Evolutionary conservation across 2,113 vertebrate species (phyloP), one percentile per base, ranked within the genome.

Genomic region (Heloderma charlesbogerti): DNA sequence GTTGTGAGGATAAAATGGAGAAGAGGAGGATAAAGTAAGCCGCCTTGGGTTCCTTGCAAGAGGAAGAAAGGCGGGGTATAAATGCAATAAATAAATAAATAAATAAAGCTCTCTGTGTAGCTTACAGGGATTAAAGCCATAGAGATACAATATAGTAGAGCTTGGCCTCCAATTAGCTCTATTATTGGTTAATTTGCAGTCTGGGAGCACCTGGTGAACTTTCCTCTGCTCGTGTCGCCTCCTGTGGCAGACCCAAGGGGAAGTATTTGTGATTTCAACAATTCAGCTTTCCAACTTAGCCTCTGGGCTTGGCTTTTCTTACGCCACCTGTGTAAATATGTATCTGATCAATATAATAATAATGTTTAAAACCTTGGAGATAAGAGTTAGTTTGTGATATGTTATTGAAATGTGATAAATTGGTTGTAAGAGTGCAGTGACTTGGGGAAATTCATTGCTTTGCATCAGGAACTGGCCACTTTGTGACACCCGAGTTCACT

Each of bases 281-380:
- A 74, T 5, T 31, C 0, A 0, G 13, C 71, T 13, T 34, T 0
- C 27, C 89, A 43, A 51, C 77, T 89, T 0, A 0, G 4, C 48
- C 3, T 72, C 87, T 90, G 74, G 66, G 54, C 37, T 88, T 93
- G 77, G 0, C 85, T 85, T 77, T 0, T 31, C 87, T 90, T 0
- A 6, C 4, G 90, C 25, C 45, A n/a, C 54, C 75, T 94, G 60
- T 79, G 4, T 18, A 45, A 79, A n/a, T 29, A 20, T 37, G 4
- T 6, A n/a, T 18, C 63, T 66, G 87, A 77, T 69, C 91, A 96
- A 95, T 93, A 95, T n/a, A 87, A 87, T 60, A 74, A 54, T 69
- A 45, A 69, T 3, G 34, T 1, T n/a, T 10, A 31, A 34, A 40
- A 27, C 29, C 63, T 27, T 60, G 86, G 51, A 75, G 22, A 43